Conservation (phyloP, 2,888 invertebrate species). For the Perizoma affinitatum region DNA sequence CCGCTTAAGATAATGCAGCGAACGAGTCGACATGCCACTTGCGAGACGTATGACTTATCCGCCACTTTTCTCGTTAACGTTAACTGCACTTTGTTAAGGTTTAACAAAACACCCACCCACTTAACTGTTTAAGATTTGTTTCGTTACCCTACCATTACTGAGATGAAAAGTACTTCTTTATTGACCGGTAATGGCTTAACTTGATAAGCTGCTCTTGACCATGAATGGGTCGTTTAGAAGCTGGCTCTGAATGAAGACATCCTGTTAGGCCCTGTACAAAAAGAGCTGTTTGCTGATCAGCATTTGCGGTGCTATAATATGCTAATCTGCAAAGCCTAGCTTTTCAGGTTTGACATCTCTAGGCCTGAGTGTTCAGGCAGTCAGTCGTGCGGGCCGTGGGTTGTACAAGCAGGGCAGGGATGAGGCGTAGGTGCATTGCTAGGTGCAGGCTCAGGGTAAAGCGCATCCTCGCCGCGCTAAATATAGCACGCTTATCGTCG, state of each 20-base stretch:
- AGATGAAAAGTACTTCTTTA: slow-evolving; percentile 40
- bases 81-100: slow-evolving; percentile 64
- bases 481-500: slow-evolving; percentile 81
- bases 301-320: neutral
- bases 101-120: slow-evolving; percentile 57
- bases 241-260: slow-evolving; percentile 24
- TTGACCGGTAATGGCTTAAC: slow-evolving; percentile 31
- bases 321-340: slow-evolving; percentile 1
- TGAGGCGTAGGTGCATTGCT: slow-evolving; percentile 57
- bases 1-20: slow-evolving; percentile 76
- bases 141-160: slow-evolving; percentile 47
- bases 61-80: slow-evolving; percentile 75
- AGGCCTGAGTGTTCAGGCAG: slow-evolving; percentile 8
- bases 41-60: slow-evolving; percentile 70
- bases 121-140: slow-evolving; percentile 62
- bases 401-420: slow-evolving; percentile 14
- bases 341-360: slow-evolving; percentile 1
- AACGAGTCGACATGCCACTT: slow-evolving; percentile 56
- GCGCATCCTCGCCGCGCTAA: slow-evolving; percentile 73
- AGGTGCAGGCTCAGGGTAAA: slow-evolving; percentile 54
- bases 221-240: slow-evolving; percentile 25
- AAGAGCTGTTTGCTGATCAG: neutral
- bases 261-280: slow-evolving; percentile 14
- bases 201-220: slow-evolving; percentile 33
- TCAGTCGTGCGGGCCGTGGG: slow-evolving; percentile 9